Percentiles rank a stretch among this genome's conserved stretches.
These are phyloP conservation scores for Drosophila pegasa DNA, from an alignment of 2,888 invertebrate genomes.

Conservation along the genomic window DNA sequence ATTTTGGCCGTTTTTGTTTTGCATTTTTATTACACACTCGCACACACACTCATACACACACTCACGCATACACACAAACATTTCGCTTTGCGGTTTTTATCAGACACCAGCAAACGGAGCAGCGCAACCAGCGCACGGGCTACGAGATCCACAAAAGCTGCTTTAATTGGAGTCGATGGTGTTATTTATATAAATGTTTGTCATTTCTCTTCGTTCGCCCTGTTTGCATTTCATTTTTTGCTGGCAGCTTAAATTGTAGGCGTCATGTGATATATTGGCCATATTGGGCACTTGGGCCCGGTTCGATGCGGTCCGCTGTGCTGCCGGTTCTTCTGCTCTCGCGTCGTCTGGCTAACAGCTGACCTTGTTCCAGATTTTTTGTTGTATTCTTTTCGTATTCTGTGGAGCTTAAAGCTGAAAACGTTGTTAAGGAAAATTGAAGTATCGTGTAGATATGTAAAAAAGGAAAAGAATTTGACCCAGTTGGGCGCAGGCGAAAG, in stretches of 20 bases:
- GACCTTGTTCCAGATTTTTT: slow-evolving; percentile 54
- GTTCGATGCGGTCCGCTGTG: slow-evolving; percentile 5
- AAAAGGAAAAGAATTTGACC: slow-evolving; percentile 43
- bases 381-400: slow-evolving; percentile 28
- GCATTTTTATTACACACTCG: slow-evolving; percentile 68
- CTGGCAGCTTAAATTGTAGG: slow-evolving; percentile 76
- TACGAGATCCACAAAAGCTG: slow-evolving; percentile 40
- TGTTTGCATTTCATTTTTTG: slow-evolving; percentile 77
- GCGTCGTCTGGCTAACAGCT: slow-evolving; percentile 36
- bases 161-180: slow-evolving; percentile 79
- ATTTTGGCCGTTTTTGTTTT: slow-evolving; percentile 77
- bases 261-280: slow-evolving; percentile 75
- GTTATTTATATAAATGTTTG: slow-evolving; percentile 81
- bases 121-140: slow-evolving; percentile 1
- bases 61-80: slow-evolving; percentile 32
- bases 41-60: slow-evolving; percentile 11
- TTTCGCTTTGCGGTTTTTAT: slow-evolving; percentile 79
- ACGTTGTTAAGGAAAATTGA: slow-evolving; percentile 46
- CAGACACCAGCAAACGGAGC: slow-evolving; percentile 53
- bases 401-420: slow-evolving; percentile 53
- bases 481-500: slow-evolving; percentile 28
- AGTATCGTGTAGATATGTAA: slow-evolving; percentile 45
- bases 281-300: slow-evolving; percentile 42
- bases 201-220: slow-evolving; percentile 76
- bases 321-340: slow-evolving; percentile 15